Evolutionary conservation across 2,113 vertebrate species (phyloP).

Genomic region (Eublepharis macularius): DNA sequence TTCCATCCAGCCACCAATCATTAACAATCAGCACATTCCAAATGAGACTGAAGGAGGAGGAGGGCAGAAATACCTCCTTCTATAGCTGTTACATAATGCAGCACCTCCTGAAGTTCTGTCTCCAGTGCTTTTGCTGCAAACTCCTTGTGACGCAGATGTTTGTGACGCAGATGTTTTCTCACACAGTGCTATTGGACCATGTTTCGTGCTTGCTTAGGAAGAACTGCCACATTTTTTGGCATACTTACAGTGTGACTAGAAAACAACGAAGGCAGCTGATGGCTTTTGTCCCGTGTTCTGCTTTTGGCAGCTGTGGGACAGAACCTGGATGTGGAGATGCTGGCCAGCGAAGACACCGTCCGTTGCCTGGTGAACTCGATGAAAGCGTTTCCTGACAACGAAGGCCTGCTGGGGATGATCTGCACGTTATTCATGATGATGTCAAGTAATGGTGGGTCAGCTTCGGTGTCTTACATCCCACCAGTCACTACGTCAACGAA

Average conservation of each 20-base stretch:
- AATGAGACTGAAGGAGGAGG: too few species aligned
- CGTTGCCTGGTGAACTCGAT: slow-evolving; percentile 45
- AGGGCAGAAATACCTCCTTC: too few species aligned
- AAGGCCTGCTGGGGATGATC: slow-evolving; percentile 42
- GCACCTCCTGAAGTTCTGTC: too few species aligned
- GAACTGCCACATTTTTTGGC: neutral
- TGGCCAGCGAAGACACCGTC: slow-evolving; percentile 1
- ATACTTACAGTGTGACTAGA: neutral
- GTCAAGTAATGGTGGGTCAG: slow-evolving; percentile 66
- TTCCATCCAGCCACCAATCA: too few species aligned
- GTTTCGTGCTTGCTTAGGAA: neutral
- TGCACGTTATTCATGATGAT: slow-evolving; percentile 70
- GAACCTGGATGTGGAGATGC: neutral
- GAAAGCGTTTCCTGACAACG: slow-evolving; percentile 23
- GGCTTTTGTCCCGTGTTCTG: neutral
- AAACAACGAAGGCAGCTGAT: slow-evolving; percentile 1
- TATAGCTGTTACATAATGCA: too few species aligned
- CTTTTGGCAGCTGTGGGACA: slow-evolving; percentile 57
- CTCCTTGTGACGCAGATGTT: neutral
- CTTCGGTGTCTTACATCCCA: neutral
- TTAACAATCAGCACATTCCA: too few species aligned
- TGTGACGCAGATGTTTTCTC: neutral
- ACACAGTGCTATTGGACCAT: neutral
- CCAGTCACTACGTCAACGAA: too few species aligned
- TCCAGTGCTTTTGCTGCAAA: neutral